Evolutionary conservation across 1,140 invertebrate genomes (phyloP).

Genomic region (Bursaphelenchus mucronatus): DNA sequence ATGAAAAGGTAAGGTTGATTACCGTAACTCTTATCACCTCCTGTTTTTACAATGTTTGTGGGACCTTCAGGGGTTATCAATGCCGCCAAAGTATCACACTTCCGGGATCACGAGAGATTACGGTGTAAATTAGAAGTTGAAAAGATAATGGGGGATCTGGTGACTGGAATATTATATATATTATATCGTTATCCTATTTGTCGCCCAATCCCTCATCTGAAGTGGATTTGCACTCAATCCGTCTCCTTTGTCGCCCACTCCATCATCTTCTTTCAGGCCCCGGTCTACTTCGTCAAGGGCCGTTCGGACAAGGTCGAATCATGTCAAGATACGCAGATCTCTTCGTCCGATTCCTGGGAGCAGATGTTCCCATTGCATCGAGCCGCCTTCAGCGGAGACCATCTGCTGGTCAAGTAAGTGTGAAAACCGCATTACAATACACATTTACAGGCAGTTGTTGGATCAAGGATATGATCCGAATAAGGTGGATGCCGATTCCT

Average conservation of each 20-base stretch:
- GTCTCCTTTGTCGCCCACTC: too few species aligned
- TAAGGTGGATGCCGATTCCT: slow-evolving; percentile 47
- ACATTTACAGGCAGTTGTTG: slow-evolving; percentile 42
- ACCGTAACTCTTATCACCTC: slow-evolving; percentile 2
- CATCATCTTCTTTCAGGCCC: slow-evolving; percentile 28
- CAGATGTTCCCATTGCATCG: slow-evolving; percentile 51
- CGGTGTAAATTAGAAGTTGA: too few species aligned
- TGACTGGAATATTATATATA: slow-evolving; percentile 2
- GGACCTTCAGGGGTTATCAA: too few species aligned
- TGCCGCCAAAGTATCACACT: too few species aligned
- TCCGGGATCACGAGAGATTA: too few species aligned
- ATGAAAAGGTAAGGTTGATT: too few species aligned
- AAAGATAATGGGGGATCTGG: neutral
- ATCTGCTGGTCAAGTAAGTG: slow-evolving; percentile 38
- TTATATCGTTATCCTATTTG: neutral
- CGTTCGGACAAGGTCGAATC: slow-evolving; percentile 2
- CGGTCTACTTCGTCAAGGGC: slow-evolving; percentile 50
- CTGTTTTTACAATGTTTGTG: slow-evolving; percentile 7
- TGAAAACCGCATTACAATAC: neutral
- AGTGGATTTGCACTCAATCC: too few species aligned
- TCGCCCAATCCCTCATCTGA: neutral
- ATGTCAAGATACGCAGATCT: slow-evolving; percentile 9
- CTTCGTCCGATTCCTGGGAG: slow-evolving; percentile 45
- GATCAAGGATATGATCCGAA: slow-evolving; percentile 48
- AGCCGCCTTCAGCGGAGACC: slow-evolving; percentile 54